Evolutionary conservation across 2,888 invertebrate species (phyloP).

Genomic region (Coelopa pilipes): DNA sequence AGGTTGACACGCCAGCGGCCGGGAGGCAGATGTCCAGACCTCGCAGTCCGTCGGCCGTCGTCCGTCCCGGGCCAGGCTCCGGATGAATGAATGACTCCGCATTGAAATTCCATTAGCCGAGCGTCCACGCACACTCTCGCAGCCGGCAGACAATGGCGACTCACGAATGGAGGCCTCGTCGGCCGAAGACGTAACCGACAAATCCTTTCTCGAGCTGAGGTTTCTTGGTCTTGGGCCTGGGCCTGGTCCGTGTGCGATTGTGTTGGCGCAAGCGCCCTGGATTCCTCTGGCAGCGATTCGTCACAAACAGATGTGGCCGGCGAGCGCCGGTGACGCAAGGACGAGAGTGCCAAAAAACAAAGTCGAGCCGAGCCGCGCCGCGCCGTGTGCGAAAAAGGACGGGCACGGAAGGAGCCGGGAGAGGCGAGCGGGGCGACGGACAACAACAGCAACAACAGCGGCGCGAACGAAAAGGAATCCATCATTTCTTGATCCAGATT

Average conservation of each 20-base stretch:
- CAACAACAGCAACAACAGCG: too few species aligned
- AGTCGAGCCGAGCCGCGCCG: too few species aligned
- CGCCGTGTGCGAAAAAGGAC: too few species aligned
- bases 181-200: background rate
- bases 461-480: slow-evolving; percentile 6
- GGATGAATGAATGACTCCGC: slow-evolving; percentile 22
- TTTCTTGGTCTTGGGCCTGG: too few species aligned
- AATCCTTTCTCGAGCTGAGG: background rate
- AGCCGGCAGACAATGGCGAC: background rate
- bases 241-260: background rate
- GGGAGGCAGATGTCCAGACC: background rate
- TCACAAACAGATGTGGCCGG: slow-evolving; percentile 18
- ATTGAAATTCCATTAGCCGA: slow-evolving; percentile 20
- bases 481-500: slow-evolving; percentile 5
- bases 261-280: slow-evolving; percentile 23
- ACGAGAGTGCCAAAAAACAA: slow-evolving; percentile 16
- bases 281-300: slow-evolving; percentile 5
- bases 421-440: background rate
- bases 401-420: too few species aligned
- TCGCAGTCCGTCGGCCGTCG: too few species aligned
- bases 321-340: background rate
- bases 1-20: background rate
- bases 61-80: too few species aligned
- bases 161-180: background rate
- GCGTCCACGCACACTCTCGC: background rate